Evolutionary conservation across 2,888 invertebrate species (phyloP).

Genomic region (Anagyrus pseudococci): DNA sequence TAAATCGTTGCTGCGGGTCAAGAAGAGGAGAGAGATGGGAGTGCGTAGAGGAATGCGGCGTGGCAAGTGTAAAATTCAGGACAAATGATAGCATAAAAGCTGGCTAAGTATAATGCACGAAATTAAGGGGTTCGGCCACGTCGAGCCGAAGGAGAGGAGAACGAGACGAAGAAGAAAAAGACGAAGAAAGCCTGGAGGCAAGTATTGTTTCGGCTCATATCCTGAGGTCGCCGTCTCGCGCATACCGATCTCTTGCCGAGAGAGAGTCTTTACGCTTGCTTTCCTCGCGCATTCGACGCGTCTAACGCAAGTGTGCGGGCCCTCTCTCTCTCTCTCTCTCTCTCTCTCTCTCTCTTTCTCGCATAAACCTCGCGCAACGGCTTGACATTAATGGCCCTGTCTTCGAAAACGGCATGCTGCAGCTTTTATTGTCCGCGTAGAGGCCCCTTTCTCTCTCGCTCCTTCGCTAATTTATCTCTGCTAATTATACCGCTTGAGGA

Average conservation of each 20-base stretch:
- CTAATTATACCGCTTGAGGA: conserved; percentile 34
- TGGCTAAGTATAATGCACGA: no score
- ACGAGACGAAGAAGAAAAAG: not conserved
- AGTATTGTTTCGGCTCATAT: conserved; percentile 18
- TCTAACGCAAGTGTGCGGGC: not conserved
- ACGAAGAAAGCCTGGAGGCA: conserved; percentile 17
- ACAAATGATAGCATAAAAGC: no score
- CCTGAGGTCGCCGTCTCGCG: conserved; percentile 25
- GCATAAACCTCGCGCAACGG: conserved; percentile 37
- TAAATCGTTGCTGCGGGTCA: no score
- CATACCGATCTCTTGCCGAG: conserved; percentile 37
- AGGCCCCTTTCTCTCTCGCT: not conserved
- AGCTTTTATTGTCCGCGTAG: conserved; percentile 23
- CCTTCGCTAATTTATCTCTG: conserved; percentile 30
- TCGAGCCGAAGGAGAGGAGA: no score
- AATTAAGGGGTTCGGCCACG: no score
- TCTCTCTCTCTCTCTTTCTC: conserved; percentile 6
- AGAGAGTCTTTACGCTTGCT: not conserved
- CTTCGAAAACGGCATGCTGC: conserved; percentile 33
- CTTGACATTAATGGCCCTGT: conserved; percentile 38
- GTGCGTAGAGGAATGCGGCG: no score
- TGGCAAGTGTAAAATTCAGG: no score
- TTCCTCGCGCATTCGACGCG: not conserved
- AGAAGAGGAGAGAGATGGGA: no score
- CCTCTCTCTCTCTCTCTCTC: conserved; percentile 31